phyloP scores from a whole-genome alignment of 2,888 invertebrate genomes.

The Volucella inflata region DNA sequence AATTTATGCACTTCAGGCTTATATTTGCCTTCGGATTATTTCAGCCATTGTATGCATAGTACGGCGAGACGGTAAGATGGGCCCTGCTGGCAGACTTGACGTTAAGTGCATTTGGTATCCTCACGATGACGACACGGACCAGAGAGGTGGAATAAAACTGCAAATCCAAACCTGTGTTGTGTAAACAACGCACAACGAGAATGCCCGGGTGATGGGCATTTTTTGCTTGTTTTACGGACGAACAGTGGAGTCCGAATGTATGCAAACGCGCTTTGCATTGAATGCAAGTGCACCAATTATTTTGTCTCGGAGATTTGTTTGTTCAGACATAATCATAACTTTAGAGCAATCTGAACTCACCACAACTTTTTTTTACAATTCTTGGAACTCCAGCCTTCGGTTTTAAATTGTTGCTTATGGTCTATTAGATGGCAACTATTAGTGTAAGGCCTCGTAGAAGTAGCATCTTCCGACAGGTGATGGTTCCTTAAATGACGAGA shows the following conservation, averaged over 20 bases:
- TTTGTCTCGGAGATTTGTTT: too few species aligned
- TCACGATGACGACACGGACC: slow-evolving; percentile 51
- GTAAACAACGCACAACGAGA: slow-evolving; percentile 69
- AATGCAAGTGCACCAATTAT: not conserved
- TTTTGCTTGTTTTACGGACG: slow-evolving; percentile 1
- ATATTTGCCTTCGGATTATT: slow-evolving; percentile 72
- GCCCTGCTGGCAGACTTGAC: slow-evolving; percentile 1
- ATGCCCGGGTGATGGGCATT: slow-evolving; percentile 19
- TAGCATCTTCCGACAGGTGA: too few species aligned
- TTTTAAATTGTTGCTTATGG: too few species aligned
- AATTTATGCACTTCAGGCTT: slow-evolving; percentile 73
- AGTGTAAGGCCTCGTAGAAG: too few species aligned
- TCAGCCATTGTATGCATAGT: slow-evolving; percentile 27
- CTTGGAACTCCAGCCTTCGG: too few species aligned
- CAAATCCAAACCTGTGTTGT: slow-evolving; percentile 67
- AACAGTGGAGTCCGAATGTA: slow-evolving; percentile 41
- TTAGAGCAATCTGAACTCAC: too few species aligned
- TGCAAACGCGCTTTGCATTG: too few species aligned
- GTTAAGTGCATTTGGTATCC: slow-evolving; percentile 8
- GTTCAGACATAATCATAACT: too few species aligned
- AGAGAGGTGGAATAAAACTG: slow-evolving; percentile 70
- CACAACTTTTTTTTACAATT: too few species aligned
- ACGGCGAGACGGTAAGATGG: not conserved
- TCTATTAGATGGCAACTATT: too few species aligned
- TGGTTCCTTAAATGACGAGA: too few species aligned